Percentiles rank a stretch among this genome's conserved stretches.
Conservation (phyloP, 37 sponge, comb jelly and placozoan genomes). For the Sycon ciliatum region DNA sequence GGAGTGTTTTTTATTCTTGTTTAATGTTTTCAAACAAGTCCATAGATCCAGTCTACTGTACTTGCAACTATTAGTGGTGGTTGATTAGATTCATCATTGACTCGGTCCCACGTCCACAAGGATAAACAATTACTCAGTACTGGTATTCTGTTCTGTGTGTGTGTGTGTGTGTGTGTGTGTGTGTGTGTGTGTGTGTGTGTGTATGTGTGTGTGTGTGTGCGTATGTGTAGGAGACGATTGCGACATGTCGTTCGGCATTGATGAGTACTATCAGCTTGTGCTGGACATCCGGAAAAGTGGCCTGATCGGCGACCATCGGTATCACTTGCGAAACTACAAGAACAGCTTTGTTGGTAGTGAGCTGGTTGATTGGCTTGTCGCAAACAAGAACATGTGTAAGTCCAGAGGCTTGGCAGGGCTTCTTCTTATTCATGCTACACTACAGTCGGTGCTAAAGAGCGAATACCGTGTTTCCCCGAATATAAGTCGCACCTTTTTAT, state of each 20-base stretch:
- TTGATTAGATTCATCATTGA: too few relatives aligned
- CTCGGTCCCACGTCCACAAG: neutral
- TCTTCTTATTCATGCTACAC: neutral
- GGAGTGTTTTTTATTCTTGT: too few relatives aligned
- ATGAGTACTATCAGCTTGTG: constrained; percentile 63
- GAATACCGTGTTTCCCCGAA: too few relatives aligned
- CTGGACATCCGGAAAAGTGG: constrained; percentile 61
- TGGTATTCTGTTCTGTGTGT: too few relatives aligned
- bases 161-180: constrained; percentile 5
- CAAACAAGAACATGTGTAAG: constrained; percentile 33
- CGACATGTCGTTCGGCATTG: neutral
- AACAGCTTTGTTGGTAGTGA: constrained; percentile 65
- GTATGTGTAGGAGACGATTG: neutral
- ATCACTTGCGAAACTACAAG: constrained; percentile 58
- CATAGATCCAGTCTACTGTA: too few relatives aligned
- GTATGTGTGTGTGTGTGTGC: neutral
- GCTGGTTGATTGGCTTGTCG: constrained; percentile 67
- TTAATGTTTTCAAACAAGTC: too few relatives aligned
- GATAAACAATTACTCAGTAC: neutral
- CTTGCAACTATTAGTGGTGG: too few relatives aligned
- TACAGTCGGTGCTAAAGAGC: neutral
- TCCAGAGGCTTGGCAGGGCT: neutral
- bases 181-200: constrained; percentile 5
- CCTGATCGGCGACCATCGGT: constrained; percentile 51
- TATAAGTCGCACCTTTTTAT: too few relatives aligned